phyloP scores from a whole-genome alignment of 2,113 vertebrate species.

The Aspiorhynchus laticeps region DNA sequence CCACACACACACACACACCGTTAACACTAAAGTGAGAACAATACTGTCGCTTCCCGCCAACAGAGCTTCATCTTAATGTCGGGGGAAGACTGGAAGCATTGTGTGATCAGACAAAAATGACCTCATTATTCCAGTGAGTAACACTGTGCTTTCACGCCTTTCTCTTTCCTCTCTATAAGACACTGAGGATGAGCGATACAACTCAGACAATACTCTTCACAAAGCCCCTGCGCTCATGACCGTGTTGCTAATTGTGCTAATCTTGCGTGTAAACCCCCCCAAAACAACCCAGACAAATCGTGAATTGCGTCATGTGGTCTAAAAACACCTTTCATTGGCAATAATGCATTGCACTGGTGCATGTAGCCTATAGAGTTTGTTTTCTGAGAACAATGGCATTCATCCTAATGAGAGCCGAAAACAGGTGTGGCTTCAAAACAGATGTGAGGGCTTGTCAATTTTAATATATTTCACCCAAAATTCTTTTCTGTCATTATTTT shows the following conservation, averaged over 20 bases:
- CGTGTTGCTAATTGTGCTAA: slow-evolving; percentile 23
- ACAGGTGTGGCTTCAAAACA: background rate
- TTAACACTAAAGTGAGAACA: slow-evolving; percentile 39
- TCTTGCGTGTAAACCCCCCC: background rate
- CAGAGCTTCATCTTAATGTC: background rate
- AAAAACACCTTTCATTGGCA: background rate
- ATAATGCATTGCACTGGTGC: background rate
- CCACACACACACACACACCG: slow-evolving; percentile 17
- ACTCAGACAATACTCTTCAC: slow-evolving; percentile 1
- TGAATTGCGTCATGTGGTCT: background rate
- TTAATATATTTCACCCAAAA: background rate
- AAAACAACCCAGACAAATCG: background rate
- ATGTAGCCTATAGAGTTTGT: background rate
- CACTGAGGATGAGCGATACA: slow-evolving; percentile 9
- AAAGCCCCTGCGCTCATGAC: background rate
- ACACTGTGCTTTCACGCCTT: background rate
- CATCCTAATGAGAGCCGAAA: background rate
- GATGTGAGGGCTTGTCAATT: background rate
- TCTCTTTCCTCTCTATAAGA: slow-evolving; percentile 9
- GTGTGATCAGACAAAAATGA: slow-evolving; percentile 35
- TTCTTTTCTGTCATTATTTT: background rate
- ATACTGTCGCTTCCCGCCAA: slow-evolving; percentile 11
- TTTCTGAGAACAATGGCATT: background rate
- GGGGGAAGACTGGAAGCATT: slow-evolving; percentile 13
- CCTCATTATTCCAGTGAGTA: slow-evolving; percentile 40